Evolutionary conservation across 2,113 vertebrate species (phyloP), one percentile per base, ranked within the genome.

Genomic region (Passer montanus): DNA sequence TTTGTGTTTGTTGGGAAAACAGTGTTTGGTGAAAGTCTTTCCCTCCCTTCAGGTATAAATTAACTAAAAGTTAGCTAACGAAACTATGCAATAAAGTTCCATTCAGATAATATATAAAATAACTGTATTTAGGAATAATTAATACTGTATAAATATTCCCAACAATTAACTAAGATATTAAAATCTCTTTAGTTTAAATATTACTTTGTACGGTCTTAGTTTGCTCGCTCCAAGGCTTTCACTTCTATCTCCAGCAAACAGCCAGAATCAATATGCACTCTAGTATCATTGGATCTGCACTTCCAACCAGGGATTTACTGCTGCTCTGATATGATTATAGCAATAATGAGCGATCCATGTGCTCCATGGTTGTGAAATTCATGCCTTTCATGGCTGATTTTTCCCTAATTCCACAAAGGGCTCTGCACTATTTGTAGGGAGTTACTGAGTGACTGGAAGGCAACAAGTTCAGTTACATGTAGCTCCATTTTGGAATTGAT

Each of bases 211-310:
- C 24, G 47, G 22, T 74, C 59, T 86, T 66, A 27, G 27, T 86
- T 88, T 33, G 11, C 35, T 52, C 27, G n/a, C 55, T 55, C 68
- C 3, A 33, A 64, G 35, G 55, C 60, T 90, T 90, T 87, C 35
- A 52, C 7, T 75, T 90, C 47, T 84, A 41, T 84, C 93, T 93
- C 52, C 52, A 91, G 76, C 56, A 94, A 93, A 89, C 64, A 94
- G 10, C 27, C 52, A 94, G 80, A 81, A 91, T 87, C 91, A 92
- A 84, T n/a, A 89, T 11, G 12, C 28, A 13, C 33, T 81, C 26
- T 31, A 72, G 60, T 56, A 37, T 41, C 6, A 1, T 31, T 37
- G 60, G n/a, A 44, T 64, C 37, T 81, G 44, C 24, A 15, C 35
- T 78, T 75, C 44, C 56, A 67, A 52, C 18, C 46, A 50, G 33